Conservation (phyloP, 1,140 invertebrate genomes). For the Zaprionus africanus region DNA sequence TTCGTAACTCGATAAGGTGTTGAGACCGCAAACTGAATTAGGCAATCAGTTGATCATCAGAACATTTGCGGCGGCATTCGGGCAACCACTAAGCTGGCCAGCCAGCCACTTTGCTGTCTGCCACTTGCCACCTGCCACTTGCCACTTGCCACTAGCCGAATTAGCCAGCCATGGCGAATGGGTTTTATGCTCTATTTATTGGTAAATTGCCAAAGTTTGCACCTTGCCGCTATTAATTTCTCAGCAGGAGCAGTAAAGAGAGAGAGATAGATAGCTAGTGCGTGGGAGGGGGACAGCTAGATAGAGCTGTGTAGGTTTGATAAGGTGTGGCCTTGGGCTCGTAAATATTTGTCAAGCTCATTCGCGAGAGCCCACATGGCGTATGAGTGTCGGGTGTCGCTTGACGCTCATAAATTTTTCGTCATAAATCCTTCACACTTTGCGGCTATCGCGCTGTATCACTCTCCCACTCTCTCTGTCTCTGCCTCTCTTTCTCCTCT, state of each 20-base stretch:
- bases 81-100: conserved; percentile 31
- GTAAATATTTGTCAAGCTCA: conserved; percentile 62
- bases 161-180: conserved; percentile 43
- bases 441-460: conserved; percentile 20
- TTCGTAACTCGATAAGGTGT: conserved; percentile 8
- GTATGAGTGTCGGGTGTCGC: conserved; percentile 54
- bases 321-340: conserved; percentile 51
- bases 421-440: conserved; percentile 56
- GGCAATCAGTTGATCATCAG: conserved; percentile 15
- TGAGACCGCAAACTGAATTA: conserved; percentile 24
- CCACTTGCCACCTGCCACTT: neutral
- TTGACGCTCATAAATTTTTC: conserved; percentile 46
- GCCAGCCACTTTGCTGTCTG: neutral
- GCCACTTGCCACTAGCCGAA: conserved; percentile 11
- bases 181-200: conserved; percentile 49
- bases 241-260: conserved; percentile 7
- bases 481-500: neutral
- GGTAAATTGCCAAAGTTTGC: conserved; percentile 53
- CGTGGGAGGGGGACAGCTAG: neutral
- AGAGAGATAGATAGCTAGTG: neutral
- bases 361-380: conserved; percentile 42
- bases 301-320: conserved; percentile 22
- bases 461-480: neutral
- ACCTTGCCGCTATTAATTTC: conserved; percentile 39
- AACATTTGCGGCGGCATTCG: conserved; percentile 15